Percentiles rank a stretch among this genome's conserved stretches.
Evolutionary conservation across 2,888 invertebrate genomes (phyloP).

Genomic region (Oligia strigilis): DNA sequence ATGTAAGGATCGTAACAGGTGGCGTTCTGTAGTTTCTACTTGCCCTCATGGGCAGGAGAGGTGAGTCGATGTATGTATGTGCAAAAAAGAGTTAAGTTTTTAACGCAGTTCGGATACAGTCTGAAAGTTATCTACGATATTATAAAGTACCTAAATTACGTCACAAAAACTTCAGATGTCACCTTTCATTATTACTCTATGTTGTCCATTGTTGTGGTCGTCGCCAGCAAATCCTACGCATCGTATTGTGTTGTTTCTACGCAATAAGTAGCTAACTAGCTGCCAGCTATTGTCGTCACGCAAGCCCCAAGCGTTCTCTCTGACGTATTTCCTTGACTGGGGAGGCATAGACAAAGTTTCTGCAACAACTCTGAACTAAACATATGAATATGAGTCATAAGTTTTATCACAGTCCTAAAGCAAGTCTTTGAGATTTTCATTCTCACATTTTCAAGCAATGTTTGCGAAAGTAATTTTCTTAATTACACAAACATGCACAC

Average conservation of each 20-base stretch:
- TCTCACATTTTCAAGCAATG: background rate
- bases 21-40: no score
- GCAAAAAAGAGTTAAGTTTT: no score
- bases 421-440: background rate
- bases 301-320: slow-evolving; percentile 37
- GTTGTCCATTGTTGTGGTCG: slow-evolving; percentile 8
- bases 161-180: background rate
- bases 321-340: slow-evolving; percentile 10
- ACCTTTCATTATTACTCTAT: background rate
- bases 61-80: no score
- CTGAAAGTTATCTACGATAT: no score
- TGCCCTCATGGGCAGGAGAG: no score
- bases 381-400: background rate
- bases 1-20: no score
- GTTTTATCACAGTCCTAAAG: background rate
- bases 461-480: background rate
- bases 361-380: background rate
- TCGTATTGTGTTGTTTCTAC: background rate
- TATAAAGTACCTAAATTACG: background rate
- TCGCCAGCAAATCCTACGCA: slow-evolving; percentile 34
- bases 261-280: slow-evolving; percentile 38
- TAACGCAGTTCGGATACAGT: no score
- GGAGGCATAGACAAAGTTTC: background rate
- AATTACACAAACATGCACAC: background rate
- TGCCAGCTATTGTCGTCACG: slow-evolving; percentile 33